Evolutionary conservation across 2,113 vertebrate genomes (phyloP).

Genomic region (Narcine bancroftii): DNA sequence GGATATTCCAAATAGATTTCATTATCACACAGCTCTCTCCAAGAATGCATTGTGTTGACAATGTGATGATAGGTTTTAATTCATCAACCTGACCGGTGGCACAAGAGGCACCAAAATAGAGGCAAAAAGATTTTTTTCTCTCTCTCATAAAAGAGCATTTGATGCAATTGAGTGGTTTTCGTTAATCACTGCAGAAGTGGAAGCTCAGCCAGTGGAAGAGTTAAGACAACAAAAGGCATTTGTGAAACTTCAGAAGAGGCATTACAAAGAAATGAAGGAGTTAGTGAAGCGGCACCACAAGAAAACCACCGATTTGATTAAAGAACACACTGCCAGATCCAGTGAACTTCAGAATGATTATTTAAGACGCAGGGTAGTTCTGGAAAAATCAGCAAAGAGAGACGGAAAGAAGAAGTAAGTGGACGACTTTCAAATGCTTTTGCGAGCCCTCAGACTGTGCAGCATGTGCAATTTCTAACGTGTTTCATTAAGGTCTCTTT

Average conservation of each 20-base stretch:
- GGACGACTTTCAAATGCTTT: slow-evolving; percentile 9
- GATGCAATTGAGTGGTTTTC: neutral
- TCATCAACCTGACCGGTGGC: neutral
- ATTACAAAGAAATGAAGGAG: slow-evolving; percentile 98
- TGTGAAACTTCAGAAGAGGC: slow-evolving; percentile 86
- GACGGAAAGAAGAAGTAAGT: slow-evolving; percentile 94
- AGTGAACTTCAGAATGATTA: slow-evolving; percentile 82
- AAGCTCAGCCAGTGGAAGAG: slow-evolving; percentile 85
- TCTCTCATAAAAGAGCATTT: neutral
- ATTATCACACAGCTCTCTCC: neutral
- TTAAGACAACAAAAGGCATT: slow-evolving; percentile 89
- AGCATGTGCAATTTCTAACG: neutral
- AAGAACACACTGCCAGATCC: slow-evolving; percentile 79
- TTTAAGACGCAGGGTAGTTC: slow-evolving; percentile 63
- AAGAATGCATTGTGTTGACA: neutral
- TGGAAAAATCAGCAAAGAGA: slow-evolving; percentile 79
- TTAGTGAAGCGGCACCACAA: slow-evolving; percentile 87
- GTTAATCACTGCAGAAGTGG: slow-evolving; percentile 63
- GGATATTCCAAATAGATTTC: neutral
- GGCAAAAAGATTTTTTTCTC: no score
- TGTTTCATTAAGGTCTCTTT: neutral
- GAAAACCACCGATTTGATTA: slow-evolving; percentile 88
- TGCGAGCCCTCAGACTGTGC: neutral
- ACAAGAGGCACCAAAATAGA: neutral
- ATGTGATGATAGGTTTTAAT: neutral